phyloP scores from a whole-genome alignment of 2,888 invertebrate species.

The Chaitophorus viminalis region DNA sequence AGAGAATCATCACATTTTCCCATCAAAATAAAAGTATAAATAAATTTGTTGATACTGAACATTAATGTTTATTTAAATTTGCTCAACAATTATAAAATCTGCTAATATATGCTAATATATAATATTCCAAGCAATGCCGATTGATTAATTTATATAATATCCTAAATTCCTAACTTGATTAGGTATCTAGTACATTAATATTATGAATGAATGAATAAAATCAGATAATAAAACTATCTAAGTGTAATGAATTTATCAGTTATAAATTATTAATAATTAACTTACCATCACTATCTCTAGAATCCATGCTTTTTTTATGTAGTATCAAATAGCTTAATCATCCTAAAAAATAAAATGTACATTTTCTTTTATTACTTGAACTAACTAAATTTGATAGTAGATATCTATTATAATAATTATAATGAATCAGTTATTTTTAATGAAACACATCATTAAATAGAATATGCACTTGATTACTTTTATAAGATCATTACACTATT shows the following conservation, averaged over 20 bases:
- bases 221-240: no score
- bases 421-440: not conserved
- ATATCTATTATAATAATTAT: not conserved
- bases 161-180: not conserved
- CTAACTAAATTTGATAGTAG: not conserved
- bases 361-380: not conserved
- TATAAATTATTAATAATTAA: not conserved
- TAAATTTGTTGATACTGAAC: no score
- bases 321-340: not conserved
- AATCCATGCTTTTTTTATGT: conserved; percentile 40
- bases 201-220: not conserved
- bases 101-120: no score
- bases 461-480: no score
- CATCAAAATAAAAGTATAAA: no score
- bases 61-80: no score
- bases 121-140: no score
- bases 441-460: not conserved
- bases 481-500: no score
- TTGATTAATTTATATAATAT: no score
- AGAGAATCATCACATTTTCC: no score
- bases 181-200: not conserved
- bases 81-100: no score
- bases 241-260: no score
- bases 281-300: conserved; percentile 58
- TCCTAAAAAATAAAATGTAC: conserved; percentile 7